Evolutionary conservation across 92 coral and sea anemone genomes (phyloP), one percentile per base, ranked within the genome.

Genomic region (Actinernus sp.): DNA sequence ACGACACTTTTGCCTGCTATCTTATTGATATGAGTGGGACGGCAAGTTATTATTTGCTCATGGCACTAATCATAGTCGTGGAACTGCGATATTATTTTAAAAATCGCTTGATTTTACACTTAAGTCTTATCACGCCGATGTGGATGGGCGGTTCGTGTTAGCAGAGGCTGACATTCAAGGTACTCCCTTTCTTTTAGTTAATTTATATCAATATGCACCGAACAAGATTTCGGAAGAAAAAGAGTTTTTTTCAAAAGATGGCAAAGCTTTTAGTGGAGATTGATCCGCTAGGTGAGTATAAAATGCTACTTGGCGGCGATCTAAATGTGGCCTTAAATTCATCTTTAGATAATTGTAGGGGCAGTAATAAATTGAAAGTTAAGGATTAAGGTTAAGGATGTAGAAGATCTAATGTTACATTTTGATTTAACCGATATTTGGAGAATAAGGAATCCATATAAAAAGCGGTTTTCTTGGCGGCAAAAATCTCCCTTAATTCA

Each of bases 1-100:
- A n/a, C n/a, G n/a, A n/a, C n/a, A n/a, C n/a, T n/a, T n/a, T n/a
- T n/a, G n/a, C n/a, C n/a, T n/a, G n/a, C n/a, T n/a, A n/a, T n/a
- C n/a, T n/a, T n/a, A n/a, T n/a, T n/a, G n/a, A n/a, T n/a, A 68
- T 45, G 52, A 78, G 32, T 58, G 77, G 77, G 58, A 47, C n/a
- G 77, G 85, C 16, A 70, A 78, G 10, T 31, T 68, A 57, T 67
- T 48, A 44, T 78, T 78, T 67, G 57, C 77, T 12, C 77, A 78
- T 26, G 76, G 76, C 19, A 77, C 69, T 11, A 36, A 33, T 47
- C 76, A 66, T 66, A 66, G 69, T 52, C 56, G 43, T 59, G 84
- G 76, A 24, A 68, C 52, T 45, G 30, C 45, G 20, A 68, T 60
- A 23, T 37, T 58, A 3, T 36, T 48, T 21, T 48, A 47, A 22